These are phyloP conservation scores for Metellina segmentata DNA, from an alignment of 2,888 invertebrate genomes.

Conservation along the genomic window DNA sequence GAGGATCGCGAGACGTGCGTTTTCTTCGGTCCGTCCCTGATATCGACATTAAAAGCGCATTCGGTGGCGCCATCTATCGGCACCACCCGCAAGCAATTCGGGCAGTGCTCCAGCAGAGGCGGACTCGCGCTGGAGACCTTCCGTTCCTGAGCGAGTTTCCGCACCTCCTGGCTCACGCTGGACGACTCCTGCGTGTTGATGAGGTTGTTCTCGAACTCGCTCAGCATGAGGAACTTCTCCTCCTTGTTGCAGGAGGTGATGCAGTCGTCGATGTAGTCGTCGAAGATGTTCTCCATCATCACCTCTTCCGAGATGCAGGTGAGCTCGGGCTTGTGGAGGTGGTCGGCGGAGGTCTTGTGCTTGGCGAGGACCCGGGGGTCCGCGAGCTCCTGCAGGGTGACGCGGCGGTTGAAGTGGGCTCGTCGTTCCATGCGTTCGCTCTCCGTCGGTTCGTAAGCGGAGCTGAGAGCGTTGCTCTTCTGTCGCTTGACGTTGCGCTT, in stretches of 20 bases:
- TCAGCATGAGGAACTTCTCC: slow-evolving; percentile 91
- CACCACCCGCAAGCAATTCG: slow-evolving; percentile 71
- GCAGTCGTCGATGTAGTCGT: slow-evolving; percentile 78
- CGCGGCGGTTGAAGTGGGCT: slow-evolving; percentile 49
- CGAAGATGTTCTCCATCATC: slow-evolving; percentile 77
- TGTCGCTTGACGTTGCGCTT: slow-evolving; percentile 84
- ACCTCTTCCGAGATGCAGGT: slow-evolving; percentile 88
- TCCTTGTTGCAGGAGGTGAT: slow-evolving; percentile 83
- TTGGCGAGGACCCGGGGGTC: slow-evolving; percentile 65
- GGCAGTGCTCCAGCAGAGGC: slow-evolving; percentile 71
- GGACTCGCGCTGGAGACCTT: slow-evolving; percentile 53
- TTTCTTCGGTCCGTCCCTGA: slow-evolving; percentile 21
- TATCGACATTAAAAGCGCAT: background rate
- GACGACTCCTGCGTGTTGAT: slow-evolving; percentile 80
- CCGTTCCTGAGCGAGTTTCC: slow-evolving; percentile 59
- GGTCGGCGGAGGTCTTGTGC: slow-evolving; percentile 65
- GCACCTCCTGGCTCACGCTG: slow-evolving; percentile 56
- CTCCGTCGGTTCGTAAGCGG: slow-evolving; percentile 46
- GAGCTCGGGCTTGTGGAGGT: slow-evolving; percentile 83
- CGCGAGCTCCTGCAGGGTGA: slow-evolving; percentile 61
- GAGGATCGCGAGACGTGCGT: slow-evolving; percentile 67
- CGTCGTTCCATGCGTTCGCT: slow-evolving; percentile 47
- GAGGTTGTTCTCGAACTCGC: slow-evolving; percentile 91
- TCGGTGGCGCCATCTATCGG: slow-evolving; percentile 59
- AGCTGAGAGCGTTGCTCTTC: slow-evolving; percentile 72